Evolutionary conservation across 2,113 vertebrate species (phyloP).

Genomic region (Seriola quinqueradiata): DNA sequence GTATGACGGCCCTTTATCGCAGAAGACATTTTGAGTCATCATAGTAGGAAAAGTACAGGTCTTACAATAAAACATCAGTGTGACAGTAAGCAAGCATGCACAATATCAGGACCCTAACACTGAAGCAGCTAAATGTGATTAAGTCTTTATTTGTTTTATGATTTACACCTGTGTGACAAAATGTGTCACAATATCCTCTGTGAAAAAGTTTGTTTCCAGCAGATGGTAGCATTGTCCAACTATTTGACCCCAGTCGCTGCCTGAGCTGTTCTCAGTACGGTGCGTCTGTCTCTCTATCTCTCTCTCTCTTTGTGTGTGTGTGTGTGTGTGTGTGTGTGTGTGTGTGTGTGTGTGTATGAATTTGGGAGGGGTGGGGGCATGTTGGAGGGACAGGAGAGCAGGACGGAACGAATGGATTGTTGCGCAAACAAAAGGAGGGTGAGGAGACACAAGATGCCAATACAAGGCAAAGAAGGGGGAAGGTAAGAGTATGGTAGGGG

Average conservation of each 20-base stretch:
- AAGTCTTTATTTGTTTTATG: not conserved
- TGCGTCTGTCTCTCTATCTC: not conserved
- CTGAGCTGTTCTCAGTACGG: not conserved
- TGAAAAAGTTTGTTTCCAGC: slow-evolving; percentile 20
- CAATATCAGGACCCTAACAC: not conserved
- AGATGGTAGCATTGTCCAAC: slow-evolving; percentile 59
- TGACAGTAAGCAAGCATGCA: not conserved
- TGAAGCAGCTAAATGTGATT: not conserved
- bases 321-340: not conserved
- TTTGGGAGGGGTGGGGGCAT: not conserved
- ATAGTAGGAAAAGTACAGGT: not conserved
- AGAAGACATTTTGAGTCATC: not conserved
- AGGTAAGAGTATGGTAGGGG: too few relatives aligned
- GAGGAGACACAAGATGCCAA: slow-evolving; percentile 10
- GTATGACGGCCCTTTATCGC: not conserved
- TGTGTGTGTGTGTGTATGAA: not conserved
- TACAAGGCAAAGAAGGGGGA: not conserved
- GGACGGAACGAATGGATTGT: not conserved
- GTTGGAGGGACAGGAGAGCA: slow-evolving; percentile 1
- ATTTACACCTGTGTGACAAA: not conserved
- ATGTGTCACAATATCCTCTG: not conserved
- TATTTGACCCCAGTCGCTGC: not conserved
- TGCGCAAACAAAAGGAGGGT: slow-evolving; percentile 1
- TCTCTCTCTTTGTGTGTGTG: not conserved
- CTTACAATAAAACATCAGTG: not conserved